These are phyloP conservation scores for Puffinus mauretanicus DNA, from an alignment of 2,113 vertebrate species.

Conservation along the genomic window DNA sequence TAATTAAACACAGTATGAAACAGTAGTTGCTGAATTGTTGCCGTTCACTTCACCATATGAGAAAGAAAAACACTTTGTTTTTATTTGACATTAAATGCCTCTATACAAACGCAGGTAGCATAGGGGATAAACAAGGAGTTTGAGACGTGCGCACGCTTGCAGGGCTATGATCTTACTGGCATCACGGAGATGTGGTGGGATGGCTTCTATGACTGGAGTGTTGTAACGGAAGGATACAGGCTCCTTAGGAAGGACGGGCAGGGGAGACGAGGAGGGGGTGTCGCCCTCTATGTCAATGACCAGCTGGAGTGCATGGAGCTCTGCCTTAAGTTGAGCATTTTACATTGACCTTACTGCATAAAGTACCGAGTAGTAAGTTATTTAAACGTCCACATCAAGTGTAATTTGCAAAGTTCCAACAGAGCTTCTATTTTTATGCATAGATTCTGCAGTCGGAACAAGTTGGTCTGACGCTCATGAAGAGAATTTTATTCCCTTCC, in stretches of 20 bases:
- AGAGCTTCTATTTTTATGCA: background rate
- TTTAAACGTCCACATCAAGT: background rate
- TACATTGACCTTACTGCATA: background rate
- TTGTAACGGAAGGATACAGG: too few relatives aligned
- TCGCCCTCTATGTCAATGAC: too few relatives aligned
- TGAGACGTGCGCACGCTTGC: too few relatives aligned
- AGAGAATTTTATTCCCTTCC: background rate
- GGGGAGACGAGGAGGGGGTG: too few relatives aligned
- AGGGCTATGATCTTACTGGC: too few relatives aligned
- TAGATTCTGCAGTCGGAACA: background rate
- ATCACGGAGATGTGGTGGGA: too few relatives aligned
- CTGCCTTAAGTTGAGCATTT: background rate
- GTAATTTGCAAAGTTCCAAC: background rate
- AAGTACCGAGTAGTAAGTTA: background rate
- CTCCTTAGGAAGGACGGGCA: too few relatives aligned
- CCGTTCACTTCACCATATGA: background rate
- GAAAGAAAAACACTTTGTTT: background rate
- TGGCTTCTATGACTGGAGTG: too few relatives aligned
- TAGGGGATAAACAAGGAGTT: too few relatives aligned
- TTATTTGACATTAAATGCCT: too few relatives aligned
- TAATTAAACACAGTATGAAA: background rate
- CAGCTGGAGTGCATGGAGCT: too few relatives aligned
- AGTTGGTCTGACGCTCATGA: background rate
- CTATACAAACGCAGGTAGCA: too few relatives aligned
- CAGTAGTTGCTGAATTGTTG: background rate